These are phyloP conservation scores for Scaptomyza pallida DNA, from an alignment of 1,140 invertebrate genomes.

Conservation along the genomic window DNA sequence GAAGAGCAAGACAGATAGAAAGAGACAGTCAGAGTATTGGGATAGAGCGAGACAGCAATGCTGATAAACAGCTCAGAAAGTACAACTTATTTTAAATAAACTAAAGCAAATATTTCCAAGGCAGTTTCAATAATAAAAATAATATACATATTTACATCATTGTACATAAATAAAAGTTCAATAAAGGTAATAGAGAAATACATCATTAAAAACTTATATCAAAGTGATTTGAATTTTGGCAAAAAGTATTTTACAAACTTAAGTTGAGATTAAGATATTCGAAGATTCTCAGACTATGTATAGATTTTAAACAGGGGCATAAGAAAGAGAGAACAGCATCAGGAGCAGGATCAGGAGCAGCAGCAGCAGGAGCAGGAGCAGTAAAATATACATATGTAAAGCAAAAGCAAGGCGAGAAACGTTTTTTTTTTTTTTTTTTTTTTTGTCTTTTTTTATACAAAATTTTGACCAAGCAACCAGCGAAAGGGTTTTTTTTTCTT, in stretches of 20 bases:
- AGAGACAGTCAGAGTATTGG: neutral
- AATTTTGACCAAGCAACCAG: slow-evolving; percentile 82
- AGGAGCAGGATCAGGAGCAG: too few relatives aligned
- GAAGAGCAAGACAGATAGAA: neutral
- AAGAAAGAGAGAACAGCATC: too few relatives aligned
- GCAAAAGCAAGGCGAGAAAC: slow-evolving; percentile 25
- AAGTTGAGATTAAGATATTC: too few relatives aligned
- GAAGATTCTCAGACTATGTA: too few relatives aligned
- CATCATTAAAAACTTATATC: too few relatives aligned
- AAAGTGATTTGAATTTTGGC: too few relatives aligned
- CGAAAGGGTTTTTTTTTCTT: slow-evolving; percentile 61
- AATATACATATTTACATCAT: neutral
- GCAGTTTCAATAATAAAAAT: too few relatives aligned
- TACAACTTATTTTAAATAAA: neutral
- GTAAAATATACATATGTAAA: neutral
- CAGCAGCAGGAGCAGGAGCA: neutral
- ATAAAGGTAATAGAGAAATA: too few relatives aligned
- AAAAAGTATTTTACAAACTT: too few relatives aligned
- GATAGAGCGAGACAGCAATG: slow-evolving; percentile 3
- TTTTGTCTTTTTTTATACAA: neutral
- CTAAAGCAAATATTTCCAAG: too few relatives aligned
- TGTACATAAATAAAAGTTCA: too few relatives aligned
- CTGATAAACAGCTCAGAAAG: neutral
- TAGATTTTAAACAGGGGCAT: too few relatives aligned
- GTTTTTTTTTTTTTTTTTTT: slow-evolving; percentile 41